phyloP scores from a whole-genome alignment of 2,113 vertebrate genomes.

The Apistogramma diplotaenia region DNA sequence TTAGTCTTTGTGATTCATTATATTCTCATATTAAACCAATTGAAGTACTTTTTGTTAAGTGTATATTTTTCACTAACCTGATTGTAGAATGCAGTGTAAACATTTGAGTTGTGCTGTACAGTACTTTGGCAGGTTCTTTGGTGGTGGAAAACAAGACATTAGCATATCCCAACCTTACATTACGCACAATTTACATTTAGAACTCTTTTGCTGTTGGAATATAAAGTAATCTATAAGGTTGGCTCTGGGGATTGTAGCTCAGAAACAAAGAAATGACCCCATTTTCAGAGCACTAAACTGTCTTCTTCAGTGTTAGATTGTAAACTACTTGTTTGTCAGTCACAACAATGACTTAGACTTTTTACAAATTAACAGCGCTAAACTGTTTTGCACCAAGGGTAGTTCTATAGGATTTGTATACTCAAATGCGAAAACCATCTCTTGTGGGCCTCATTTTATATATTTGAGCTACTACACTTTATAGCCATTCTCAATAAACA shows the following conservation, averaged over 20 bases:
- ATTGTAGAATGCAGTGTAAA: background rate
- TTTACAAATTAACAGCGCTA: too few species aligned
- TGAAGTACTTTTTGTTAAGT: background rate
- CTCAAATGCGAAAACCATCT: background rate
- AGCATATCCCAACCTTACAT: background rate
- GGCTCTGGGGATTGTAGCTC: background rate
- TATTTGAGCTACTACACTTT: background rate
- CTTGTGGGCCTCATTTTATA: background rate
- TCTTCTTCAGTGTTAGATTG: background rate
- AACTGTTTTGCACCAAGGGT: too few species aligned
- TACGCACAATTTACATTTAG: background rate
- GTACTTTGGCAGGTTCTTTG: too few species aligned
- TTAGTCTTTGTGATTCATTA: background rate
- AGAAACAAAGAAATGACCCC: accelerated
- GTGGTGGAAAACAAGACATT: background rate
- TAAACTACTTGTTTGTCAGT: background rate
- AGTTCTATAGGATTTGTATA: background rate
- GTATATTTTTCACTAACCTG: background rate
- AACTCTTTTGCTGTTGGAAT: background rate
- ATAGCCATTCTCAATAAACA: background rate
- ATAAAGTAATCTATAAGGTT: background rate
- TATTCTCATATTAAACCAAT: background rate
- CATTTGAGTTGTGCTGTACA: background rate
- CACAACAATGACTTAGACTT: too few species aligned
- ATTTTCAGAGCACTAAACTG: accelerated